phyloP scores from a whole-genome alignment of 2,113 vertebrate genomes.

The Mormoops blainvillei region DNA sequence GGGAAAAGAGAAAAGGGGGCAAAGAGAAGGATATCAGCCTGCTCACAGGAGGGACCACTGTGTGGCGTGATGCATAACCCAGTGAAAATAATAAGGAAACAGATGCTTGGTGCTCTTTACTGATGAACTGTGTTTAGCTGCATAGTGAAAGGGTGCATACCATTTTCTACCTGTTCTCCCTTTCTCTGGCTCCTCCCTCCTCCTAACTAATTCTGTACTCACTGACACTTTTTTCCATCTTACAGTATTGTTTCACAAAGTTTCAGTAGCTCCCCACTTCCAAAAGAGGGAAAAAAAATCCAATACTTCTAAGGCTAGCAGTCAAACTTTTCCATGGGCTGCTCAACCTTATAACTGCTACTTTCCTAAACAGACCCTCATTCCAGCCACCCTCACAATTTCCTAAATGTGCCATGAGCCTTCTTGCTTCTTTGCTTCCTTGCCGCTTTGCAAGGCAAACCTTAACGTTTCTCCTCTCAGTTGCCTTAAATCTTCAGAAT shows the following conservation, averaged over 20 bases:
- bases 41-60: neutral
- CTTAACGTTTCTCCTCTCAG: neutral
- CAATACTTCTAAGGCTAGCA: neutral
- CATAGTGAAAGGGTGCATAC: neutral
- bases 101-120: neutral
- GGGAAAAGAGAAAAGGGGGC: neutral
- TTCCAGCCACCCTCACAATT: neutral
- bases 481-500: neutral
- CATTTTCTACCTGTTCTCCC: neutral
- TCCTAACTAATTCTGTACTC: neutral
- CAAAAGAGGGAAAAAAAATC: neutral
- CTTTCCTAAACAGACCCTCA: neutral
- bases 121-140: neutral
- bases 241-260: neutral
- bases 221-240: neutral
- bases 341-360: neutral
- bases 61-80: neutral
- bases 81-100: neutral
- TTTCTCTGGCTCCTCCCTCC: neutral
- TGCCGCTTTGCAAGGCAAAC: neutral
- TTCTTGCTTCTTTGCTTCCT: neutral
- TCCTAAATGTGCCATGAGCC: neutral
- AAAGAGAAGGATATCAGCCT: neutral
- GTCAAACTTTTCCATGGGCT: neutral
- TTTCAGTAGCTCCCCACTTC: neutral